Base-by-base conservation (phyloP, 2,888 invertebrate species). In the Frankliniella intonsa region DNA sequence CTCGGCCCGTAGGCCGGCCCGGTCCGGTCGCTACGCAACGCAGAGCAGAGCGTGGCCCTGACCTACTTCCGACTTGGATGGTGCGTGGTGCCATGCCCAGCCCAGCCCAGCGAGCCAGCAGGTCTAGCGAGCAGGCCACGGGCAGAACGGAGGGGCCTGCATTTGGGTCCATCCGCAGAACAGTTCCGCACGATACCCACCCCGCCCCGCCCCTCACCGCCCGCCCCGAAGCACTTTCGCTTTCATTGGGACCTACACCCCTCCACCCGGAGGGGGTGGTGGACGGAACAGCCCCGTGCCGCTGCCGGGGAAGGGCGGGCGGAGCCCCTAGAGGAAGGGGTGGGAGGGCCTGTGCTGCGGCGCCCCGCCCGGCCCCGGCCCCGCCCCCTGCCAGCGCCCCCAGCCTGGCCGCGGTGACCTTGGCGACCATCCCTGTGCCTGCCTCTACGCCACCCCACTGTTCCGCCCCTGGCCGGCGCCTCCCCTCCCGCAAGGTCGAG, bases 51-150 rank as follows among this genome's bases (percentile, higher is more conserved):
- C 38, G 38, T 38, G 81, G 81, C 89, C 89, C 87, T 89, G 89
- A 90, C 90, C 89, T 90, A 90, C 87, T 90, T 90, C 88, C 90
- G 90, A 87, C 89, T 88, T 90, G 90, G 90, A 90, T 90, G 90
- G 90, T 89, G 62, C 62, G 62, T 62, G 62, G 62, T n/a, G 62
- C 12, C 62, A 0, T 7, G 17, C 62, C 62, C 62, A n/a, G 62
- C 62, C 62, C 14, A n/a, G 14, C 62, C 62, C 62, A n/a, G 62
- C 62, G 55, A 17, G 55, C 55, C 17, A 38, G 38, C 5, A 38
- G 38, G 38, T 38, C 38, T 38, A 5, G 38, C 38, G 38, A 38
- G 38, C 38, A 3, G 38, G 55, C 55, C 12, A 51, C 10, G 12
- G 55, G 55, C 55, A 55, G 3, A 17, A 38, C 38, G 38, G 5